Conservation (phyloP, 2,888 invertebrate species). For the Iphiclides podalirius region DNA sequence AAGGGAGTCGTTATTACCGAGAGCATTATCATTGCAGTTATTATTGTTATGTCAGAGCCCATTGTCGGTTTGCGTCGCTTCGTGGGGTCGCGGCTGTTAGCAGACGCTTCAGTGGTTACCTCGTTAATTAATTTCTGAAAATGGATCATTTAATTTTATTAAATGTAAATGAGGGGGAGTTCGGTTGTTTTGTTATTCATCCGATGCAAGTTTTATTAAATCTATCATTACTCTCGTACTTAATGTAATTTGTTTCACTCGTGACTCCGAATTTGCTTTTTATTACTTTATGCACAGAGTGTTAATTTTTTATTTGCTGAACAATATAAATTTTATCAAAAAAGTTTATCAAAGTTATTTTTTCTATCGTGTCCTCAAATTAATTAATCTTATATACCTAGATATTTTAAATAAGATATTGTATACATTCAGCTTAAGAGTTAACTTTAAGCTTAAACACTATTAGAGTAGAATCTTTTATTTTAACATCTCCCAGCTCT, state of each 20-base stretch:
- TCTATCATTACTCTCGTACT: conserved; percentile 19
- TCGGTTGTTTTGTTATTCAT: conserved; percentile 48
- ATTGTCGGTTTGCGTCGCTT: conserved; percentile 41
- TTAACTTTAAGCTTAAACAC: too few relatives aligned
- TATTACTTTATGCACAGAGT: conserved; percentile 33
- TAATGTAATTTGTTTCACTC: conserved; percentile 41
- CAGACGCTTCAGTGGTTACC: conserved; percentile 71
- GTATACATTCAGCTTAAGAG: too few relatives aligned
- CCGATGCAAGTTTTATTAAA: conserved; percentile 25
- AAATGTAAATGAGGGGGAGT: conserved; percentile 77
- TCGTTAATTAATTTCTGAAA: conserved; percentile 78
- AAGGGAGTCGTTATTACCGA: conserved; percentile 63
- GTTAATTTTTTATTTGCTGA: neutral
- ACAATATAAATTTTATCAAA: too few relatives aligned
- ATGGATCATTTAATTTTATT: conserved; percentile 80
- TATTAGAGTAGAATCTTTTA: conserved; percentile 34
- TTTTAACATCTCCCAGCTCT: conserved; percentile 52
- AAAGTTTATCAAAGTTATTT: too few relatives aligned
- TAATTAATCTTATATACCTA: too few relatives aligned
- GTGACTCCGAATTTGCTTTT: neutral
- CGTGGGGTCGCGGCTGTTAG: conserved; percentile 51
- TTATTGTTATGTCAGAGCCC: conserved; percentile 45
- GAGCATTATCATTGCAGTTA: conserved; percentile 66
- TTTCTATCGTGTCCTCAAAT: too few relatives aligned
- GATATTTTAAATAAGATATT: too few relatives aligned